Evolutionary conservation across 1,140 invertebrate species (phyloP).

Genomic region (Orius laevigatus): DNA sequence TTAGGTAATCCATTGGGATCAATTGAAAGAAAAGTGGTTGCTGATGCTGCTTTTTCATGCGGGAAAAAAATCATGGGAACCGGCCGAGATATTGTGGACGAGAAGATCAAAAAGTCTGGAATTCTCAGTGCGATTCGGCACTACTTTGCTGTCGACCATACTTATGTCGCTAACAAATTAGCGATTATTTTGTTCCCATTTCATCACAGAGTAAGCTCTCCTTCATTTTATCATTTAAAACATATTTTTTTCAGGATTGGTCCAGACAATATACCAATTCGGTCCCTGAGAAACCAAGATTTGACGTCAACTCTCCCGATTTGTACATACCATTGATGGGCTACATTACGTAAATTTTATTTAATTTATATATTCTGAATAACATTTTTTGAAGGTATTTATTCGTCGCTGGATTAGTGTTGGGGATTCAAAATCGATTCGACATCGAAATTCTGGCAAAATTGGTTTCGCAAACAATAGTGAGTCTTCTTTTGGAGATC

Average conservation of each 20-base stretch:
- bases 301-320: slow-evolving; percentile 94
- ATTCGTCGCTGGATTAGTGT: slow-evolving; percentile 72
- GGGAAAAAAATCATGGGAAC: no score
- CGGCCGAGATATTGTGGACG: no score
- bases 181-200: slow-evolving; percentile 87
- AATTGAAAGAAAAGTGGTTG: no score
- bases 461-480: slow-evolving; percentile 79
- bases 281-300: slow-evolving; percentile 79
- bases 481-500: slow-evolving; percentile 86
- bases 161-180: slow-evolving; percentile 87
- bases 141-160: slow-evolving; percentile 96
- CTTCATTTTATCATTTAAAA: no score
- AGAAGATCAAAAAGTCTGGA: no score
- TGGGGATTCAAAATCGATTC: slow-evolving; percentile 68
- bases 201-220: slow-evolving; percentile 43
- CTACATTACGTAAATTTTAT: slow-evolving; percentile 91
- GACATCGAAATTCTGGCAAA: slow-evolving; percentile 89
- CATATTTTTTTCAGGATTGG: slow-evolving; percentile 58
- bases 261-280: slow-evolving; percentile 84
- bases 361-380: no score
- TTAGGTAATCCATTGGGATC: no score
- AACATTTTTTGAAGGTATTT: no score
- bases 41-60: no score
- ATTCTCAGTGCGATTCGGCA: slow-evolving; percentile 32
- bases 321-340: slow-evolving; percentile 97